Conservation (phyloP, 1,140 invertebrate species). For the Tenebrio molitor region DNA sequence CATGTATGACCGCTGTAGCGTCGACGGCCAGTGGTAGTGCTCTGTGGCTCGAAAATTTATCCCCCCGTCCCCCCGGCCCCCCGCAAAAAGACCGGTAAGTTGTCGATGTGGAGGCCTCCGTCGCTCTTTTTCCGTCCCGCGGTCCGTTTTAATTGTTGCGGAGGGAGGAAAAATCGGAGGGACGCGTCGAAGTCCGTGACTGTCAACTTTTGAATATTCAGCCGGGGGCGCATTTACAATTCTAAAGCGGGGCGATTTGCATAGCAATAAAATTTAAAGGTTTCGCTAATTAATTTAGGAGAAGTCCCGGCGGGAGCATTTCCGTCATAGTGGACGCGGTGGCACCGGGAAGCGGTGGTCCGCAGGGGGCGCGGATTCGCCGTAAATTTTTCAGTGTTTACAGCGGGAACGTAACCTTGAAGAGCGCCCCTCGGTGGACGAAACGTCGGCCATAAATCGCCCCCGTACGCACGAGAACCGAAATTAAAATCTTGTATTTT, state of each 20-base stretch:
- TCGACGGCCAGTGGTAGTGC: slow-evolving; percentile 46
- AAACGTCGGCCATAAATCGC: slow-evolving; percentile 23
- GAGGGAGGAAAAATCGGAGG: slow-evolving; percentile 5
- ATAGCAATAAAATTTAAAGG: slow-evolving; percentile 8
- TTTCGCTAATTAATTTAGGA: slow-evolving; percentile 5
- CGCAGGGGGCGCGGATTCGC: too few relatives aligned
- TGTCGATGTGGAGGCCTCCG: too few relatives aligned
- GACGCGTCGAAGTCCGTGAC: not conserved
- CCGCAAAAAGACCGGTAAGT: slow-evolving; percentile 17
- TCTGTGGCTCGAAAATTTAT: slow-evolving; percentile 20
- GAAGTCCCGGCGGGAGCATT: not conserved
- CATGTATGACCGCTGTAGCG: slow-evolving; percentile 47
- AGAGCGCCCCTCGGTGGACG: too few relatives aligned
- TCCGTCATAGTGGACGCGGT: too few relatives aligned
- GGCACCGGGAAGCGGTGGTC: too few relatives aligned
- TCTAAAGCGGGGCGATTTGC: not conserved
- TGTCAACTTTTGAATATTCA: slow-evolving; percentile 29
- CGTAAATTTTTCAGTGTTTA: too few relatives aligned
- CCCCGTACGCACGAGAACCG: not conserved
- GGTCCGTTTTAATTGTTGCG: too few relatives aligned
- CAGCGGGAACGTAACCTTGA: slow-evolving; percentile 5
- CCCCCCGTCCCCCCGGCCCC: not conserved
- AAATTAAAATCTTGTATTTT: slow-evolving; percentile 24
- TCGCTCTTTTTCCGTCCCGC: not conserved
- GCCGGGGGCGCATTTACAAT: not conserved